These are phyloP conservation scores for Aporophyla nigra DNA, from an alignment of 2,888 invertebrate genomes.

Conservation along the genomic window DNA sequence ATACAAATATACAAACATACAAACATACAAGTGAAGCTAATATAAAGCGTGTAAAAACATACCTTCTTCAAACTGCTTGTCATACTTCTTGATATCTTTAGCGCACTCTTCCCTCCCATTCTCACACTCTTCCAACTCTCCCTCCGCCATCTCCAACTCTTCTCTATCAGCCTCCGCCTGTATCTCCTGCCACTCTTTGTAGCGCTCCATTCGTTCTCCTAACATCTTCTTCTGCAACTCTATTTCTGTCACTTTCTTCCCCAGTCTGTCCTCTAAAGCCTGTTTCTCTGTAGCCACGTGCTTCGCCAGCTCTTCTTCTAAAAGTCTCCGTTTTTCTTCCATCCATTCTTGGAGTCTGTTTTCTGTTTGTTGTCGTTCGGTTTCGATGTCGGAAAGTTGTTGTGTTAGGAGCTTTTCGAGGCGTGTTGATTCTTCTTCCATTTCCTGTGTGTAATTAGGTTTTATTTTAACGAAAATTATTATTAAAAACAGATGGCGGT, in stretches of 20 bases:
- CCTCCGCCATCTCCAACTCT: conserved; percentile 75
- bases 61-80: conserved; percentile 84
- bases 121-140: conserved; percentile 74
- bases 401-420: conserved; percentile 71
- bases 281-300: conserved; percentile 71
- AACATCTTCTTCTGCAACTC: conserved; percentile 70
- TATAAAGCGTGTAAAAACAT: too few species aligned
- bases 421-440: conserved; percentile 71
- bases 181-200: conserved; percentile 69
- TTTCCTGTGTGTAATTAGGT: conserved; percentile 67
- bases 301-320: conserved; percentile 81
- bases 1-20: too few species aligned
- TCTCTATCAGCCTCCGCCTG: conserved; percentile 70
- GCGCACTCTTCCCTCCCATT: conserved; percentile 72
- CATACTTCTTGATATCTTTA: conserved; percentile 76
- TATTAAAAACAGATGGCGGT: not conserved
- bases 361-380: conserved; percentile 71
- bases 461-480: not conserved
- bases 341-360: conserved; percentile 73
- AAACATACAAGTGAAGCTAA: too few species aligned
- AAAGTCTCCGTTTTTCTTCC: conserved; percentile 74
- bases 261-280: conserved; percentile 72
- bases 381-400: conserved; percentile 74
- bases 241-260: conserved; percentile 73
- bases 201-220: conserved; percentile 71